Percentiles rank a stretch among this genome's conserved stretches.
Conservation (phyloP, 2,888 invertebrate genomes). For the Dicyrtomina minuta region DNA sequence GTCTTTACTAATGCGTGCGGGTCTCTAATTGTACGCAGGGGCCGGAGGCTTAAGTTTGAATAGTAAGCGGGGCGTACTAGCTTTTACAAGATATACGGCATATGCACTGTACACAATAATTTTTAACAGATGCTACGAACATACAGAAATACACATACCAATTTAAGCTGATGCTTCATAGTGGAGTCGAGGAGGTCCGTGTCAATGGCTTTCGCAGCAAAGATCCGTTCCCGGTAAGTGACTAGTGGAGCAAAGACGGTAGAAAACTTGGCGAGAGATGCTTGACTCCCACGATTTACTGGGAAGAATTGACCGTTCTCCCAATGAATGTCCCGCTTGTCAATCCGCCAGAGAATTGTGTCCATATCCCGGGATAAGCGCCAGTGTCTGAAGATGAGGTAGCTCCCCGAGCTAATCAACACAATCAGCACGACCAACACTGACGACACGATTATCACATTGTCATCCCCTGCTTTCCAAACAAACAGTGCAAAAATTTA, state of each 20-base stretch:
- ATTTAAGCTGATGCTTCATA: conserved; percentile 35
- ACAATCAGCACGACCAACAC: conserved; percentile 5
- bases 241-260: conserved; percentile 89
- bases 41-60: too few relatives aligned
- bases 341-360: conserved; percentile 90
- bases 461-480: conserved; percentile 24
- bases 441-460: conserved; percentile 14
- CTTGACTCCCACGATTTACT: conserved; percentile 40
- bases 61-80: too few relatives aligned
- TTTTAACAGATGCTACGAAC: too few relatives aligned
- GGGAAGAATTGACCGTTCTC: conserved; percentile 47
- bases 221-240: conserved; percentile 80
- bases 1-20: too few relatives aligned
- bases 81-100: too few relatives aligned
- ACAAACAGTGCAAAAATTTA: not conserved
- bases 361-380: conserved; percentile 90
- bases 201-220: conserved; percentile 78
- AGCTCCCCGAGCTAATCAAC: conserved; percentile 37
- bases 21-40: too few relatives aligned
- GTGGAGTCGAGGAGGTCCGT: conserved; percentile 45
- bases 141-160: conserved; percentile 24
- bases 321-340: conserved; percentile 79
- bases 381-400: conserved; percentile 81
- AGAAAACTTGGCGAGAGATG: conserved; percentile 65
- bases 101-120: not conserved